Percentiles rank a stretch among this genome's conserved stretches.
phyloP scores from a whole-genome alignment of 2,113 vertebrate genomes.

The Lipotes vexillifer region DNA sequence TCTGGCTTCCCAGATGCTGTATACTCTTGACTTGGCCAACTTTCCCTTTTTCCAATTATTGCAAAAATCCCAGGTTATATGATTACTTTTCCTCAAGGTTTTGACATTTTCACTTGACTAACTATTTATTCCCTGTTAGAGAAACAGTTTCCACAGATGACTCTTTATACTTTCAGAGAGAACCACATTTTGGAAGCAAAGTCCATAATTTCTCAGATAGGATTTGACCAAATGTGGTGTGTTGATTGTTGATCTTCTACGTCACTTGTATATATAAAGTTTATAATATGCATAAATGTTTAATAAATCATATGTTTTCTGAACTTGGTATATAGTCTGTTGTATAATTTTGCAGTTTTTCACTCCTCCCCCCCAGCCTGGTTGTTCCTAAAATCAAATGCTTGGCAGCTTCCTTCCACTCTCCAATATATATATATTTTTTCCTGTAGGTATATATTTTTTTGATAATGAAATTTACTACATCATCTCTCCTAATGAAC shows the following conservation, averaged over 20 bases:
- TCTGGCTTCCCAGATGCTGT: not conserved
- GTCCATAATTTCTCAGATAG: not conserved
- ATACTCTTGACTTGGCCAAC: not conserved
- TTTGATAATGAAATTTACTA: not conserved
- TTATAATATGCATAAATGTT: not conserved
- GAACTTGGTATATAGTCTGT: not conserved
- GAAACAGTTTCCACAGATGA: not conserved
- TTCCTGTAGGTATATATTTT: not conserved
- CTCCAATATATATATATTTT: not conserved
- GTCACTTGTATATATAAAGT: not conserved
- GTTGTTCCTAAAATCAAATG: not conserved
- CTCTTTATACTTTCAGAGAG: not conserved
- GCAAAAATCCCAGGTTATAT: not conserved
- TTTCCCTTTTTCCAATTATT: not conserved
- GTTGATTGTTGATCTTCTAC: not conserved
- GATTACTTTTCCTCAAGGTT: not conserved
- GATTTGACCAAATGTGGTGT: not conserved
- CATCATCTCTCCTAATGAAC: not conserved
- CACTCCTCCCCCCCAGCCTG: rapidly evolving
- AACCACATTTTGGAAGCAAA: not conserved
- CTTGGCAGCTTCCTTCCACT: not conserved
- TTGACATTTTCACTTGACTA: not conserved
- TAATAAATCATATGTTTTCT: not conserved
- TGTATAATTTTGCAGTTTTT: not conserved
- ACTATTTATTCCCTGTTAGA: not conserved